These are phyloP conservation scores for Mesochorus sp. DNA, from an alignment of 2,888 invertebrate genomes.

Conservation along the genomic window DNA sequence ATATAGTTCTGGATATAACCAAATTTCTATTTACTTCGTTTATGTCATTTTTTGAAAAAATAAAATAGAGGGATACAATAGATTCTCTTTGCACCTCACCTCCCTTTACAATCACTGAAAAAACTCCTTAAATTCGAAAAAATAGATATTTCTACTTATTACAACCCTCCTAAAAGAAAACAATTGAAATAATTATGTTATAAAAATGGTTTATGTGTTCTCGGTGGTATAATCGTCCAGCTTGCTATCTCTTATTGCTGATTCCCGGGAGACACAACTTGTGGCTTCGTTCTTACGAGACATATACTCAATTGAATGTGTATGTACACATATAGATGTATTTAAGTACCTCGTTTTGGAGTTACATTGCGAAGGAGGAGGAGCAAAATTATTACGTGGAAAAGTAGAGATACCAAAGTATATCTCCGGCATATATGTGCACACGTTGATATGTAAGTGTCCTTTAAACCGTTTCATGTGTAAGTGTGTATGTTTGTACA, in stretches of 20 bases:
- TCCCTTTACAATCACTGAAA: too few species aligned
- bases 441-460: neutral
- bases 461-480: neutral
- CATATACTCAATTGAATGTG: neutral
- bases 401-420: conserved; percentile 44
- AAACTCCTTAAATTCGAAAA: too few species aligned
- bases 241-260: conserved; percentile 34
- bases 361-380: conserved; percentile 31
- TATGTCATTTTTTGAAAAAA: too few species aligned
- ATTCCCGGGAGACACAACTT: conserved; percentile 56
- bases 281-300: conserved; percentile 51
- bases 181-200: too few species aligned
- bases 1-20: too few species aligned
- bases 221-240: conserved; percentile 37
- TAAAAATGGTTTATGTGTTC: conserved; percentile 21
- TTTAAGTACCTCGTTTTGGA: conserved; percentile 20
- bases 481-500: neutral
- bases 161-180: too few species aligned
- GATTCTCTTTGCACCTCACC: too few species aligned
- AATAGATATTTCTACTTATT: too few species aligned
- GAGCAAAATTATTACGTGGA: conserved; percentile 55
- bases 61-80: too few species aligned
- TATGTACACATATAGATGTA: neutral
- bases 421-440: conserved; percentile 5
- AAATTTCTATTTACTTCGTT: too few species aligned